Evolutionary conservation across 2,113 vertebrate genomes (phyloP), one percentile per base, ranked within the genome.

Genomic region (Equus quagga): DNA sequence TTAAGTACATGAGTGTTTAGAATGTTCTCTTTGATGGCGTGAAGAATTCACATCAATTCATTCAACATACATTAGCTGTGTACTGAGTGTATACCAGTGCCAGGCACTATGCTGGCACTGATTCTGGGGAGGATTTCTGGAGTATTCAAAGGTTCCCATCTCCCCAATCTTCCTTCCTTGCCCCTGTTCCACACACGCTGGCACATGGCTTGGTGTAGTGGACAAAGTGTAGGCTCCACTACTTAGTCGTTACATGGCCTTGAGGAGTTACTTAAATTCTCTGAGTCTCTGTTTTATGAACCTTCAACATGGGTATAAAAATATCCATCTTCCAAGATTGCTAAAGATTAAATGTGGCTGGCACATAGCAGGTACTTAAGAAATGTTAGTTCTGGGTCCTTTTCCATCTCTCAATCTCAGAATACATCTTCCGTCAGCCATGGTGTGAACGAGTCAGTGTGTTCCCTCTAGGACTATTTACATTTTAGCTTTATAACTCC

Each of bases 21-120:
- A 93, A 89, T 82, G 15, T 78, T 93, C 69, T 60, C 67, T 89
- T 83, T 91, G 67, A 76, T 46, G 62, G 28, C 64, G 73, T 46
- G 44, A 86, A 94, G 89, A 85, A 83, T n/a, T 96, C 89, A 82
- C 54, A 36, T 76, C 58, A 79, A 41, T 75, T 93, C 92, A 85
- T 60, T 82, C 82, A 91, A 76, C 82, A 96, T 83, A 83, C 51
- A 70, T 60, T 65, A 85, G 72, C 41, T 67, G 60, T 36, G 67
- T 10, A 3, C 67, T 46, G n/a, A n/a, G 19, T 75, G 36, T 85
- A 14, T 56, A 31, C 51, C 15, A 93, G 72, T 56, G 26, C 51
- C 15, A 93, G 72, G 28, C 70, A 21, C 73, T 60, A 18, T 10
- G 49, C 33, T 69, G 44, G 33, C 26, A 11, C 12, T 49, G 26